phyloP scores from a whole-genome alignment of 1,140 invertebrate genomes.

The Argopecten irradians region DNA sequence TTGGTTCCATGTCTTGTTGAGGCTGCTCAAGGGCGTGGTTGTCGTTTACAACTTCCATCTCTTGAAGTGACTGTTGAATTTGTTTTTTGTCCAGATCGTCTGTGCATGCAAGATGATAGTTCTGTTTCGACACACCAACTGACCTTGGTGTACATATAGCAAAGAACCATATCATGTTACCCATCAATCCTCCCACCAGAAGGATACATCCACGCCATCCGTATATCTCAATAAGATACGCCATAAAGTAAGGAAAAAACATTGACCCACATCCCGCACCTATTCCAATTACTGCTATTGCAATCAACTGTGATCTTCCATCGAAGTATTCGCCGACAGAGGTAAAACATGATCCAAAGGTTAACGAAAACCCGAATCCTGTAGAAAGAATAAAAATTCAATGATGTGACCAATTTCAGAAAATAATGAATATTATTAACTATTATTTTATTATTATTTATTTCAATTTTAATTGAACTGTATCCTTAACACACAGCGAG shows the following conservation, averaged over 20 bases:
- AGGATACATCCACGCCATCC: background rate
- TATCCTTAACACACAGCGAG: too few species aligned
- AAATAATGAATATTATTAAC: too few species aligned
- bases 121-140: background rate
- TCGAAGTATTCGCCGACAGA: background rate
- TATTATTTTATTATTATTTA: too few species aligned
- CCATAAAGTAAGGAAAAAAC: background rate
- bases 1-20: too few species aligned
- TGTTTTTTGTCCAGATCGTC: background rate
- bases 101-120: background rate
- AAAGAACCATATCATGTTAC: background rate
- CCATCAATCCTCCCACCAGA: background rate
- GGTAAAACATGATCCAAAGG: background rate
- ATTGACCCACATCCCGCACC: background rate
- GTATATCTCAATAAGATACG: background rate
- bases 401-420: too few species aligned
- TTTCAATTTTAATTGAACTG: too few species aligned
- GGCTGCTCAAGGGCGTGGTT: too few species aligned
- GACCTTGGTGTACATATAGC: background rate
- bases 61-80: too few species aligned
- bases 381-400: too few species aligned
- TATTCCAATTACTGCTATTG: background rate
- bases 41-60: too few species aligned
- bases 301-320: background rate
- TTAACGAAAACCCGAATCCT: background rate